Base-by-base conservation (phyloP, 2,797 vertebrate species). In the Lateolabrax maculatus region DNA sequence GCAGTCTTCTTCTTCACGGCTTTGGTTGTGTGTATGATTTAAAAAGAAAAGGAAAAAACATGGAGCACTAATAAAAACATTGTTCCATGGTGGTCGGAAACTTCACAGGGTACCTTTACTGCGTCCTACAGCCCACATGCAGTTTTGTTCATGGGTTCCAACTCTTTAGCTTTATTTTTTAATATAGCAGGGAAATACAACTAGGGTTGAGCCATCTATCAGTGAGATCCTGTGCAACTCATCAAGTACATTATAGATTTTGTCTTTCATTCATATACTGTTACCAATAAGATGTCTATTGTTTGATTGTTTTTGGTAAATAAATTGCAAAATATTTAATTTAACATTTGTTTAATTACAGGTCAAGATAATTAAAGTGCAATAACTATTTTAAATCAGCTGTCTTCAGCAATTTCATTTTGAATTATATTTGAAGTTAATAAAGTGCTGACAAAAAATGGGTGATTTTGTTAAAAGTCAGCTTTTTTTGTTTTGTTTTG, bases 391-490 rank as follows among this genome's bases (percentile, higher is more conserved):
- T 82, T 55, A 13, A 79, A 76, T 86, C 55, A 71, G 9, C 21
- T 18, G 27, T 70, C 19, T 1, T 8, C 6, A 3, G 25, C 39
- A 43, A 34, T 64, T 81, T 65, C 0, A 71, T 52, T 57, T 60
- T 3, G n/a, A 71, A 62, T 15, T 41, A 21, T 9, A 71, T 51
- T 29, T 65, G 1, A 27, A 58, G 21, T 49, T 31, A 64, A 70
- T 67, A 78, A 88, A 79, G 55, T 15, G 52, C 41, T 64, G 56
- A 65, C 27, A 64, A 73, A 66, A 49, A 12, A 15, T 12, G 3
- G 11, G 31, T 16, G n/a, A 79, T 74, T 73, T 56, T 27, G 52
- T 68, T 89, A 88, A 92, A 92, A 91, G 64, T 49, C 12, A 43
- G 31, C 44, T 57, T 51, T 39, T 49, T 11, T 58, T 46, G 53